Percentiles rank a stretch among this genome's conserved stretches.
phyloP scores from a whole-genome alignment of 2,797 vertebrate genomes.

The Nyctalus aviator region DNA sequence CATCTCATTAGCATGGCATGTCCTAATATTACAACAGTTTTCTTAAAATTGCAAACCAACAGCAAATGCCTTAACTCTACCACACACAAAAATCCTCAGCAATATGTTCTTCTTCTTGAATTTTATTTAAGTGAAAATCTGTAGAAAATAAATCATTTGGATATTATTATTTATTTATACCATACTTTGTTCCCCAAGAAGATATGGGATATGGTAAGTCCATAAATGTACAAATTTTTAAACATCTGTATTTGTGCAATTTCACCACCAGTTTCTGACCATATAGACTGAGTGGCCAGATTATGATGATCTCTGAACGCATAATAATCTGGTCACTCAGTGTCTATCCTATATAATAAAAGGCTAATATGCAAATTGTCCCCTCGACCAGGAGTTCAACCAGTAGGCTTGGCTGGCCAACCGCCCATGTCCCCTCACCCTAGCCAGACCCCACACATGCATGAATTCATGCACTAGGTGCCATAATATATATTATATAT shows the following conservation, averaged over 20 bases:
- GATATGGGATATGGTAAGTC: conserved; percentile 12
- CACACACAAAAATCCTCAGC: conserved; percentile 40
- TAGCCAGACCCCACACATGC: too few relatives aligned
- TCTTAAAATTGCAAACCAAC: background rate
- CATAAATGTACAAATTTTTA: conserved; percentile 64
- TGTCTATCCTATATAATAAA: too few relatives aligned
- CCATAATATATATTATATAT: too few relatives aligned
- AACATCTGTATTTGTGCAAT: conserved; percentile 74
- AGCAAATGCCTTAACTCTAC: conserved; percentile 54
- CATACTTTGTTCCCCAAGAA: background rate
- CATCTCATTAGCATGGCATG: background rate
- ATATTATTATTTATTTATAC: conserved; percentile 62
- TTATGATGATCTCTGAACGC: too few relatives aligned
- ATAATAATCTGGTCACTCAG: too few relatives aligned
- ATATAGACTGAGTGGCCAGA: conserved; percentile 56
- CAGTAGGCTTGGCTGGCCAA: too few relatives aligned
- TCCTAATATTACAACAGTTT: conserved; percentile 9
- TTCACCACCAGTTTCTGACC: conserved; percentile 72
- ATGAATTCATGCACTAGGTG: too few relatives aligned
- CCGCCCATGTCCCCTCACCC: too few relatives aligned
- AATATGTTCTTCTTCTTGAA: conserved; percentile 54
- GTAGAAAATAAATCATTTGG: conserved; percentile 73
- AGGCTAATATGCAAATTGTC: too few relatives aligned
- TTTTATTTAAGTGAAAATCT: conserved; percentile 75
- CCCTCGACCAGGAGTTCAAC: too few relatives aligned